These are phyloP conservation scores for Aporrectodea caliginosa DNA, from an alignment of 1,140 invertebrate genomes.

Conservation along the genomic window DNA sequence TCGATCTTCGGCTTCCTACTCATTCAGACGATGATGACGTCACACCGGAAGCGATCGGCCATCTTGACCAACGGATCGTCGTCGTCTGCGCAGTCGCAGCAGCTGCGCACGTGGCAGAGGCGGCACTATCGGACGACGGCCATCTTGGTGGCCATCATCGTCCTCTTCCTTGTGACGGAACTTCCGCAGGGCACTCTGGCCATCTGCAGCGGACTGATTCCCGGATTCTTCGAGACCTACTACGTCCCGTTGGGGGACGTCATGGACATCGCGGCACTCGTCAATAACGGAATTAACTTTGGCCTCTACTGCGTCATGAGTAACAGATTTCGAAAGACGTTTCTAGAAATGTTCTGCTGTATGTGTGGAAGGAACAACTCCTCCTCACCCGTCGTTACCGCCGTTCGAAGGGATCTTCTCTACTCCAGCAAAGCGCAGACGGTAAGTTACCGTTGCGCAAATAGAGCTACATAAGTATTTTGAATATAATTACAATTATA, in stretches of 20 bases:
- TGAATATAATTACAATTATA: background rate
- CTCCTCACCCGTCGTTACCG: background rate
- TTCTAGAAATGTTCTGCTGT: conserved; percentile 12
- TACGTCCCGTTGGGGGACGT: conserved; percentile 34
- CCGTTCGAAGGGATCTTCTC: background rate
- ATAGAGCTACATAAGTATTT: background rate
- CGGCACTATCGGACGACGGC: conserved; percentile 82
- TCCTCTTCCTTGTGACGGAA: conserved; percentile 81
- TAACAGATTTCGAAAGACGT: background rate
- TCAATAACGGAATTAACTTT: conserved; percentile 17
- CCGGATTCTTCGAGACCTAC: conserved; percentile 45
- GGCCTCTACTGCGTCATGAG: conserved; percentile 15
- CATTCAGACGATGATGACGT: conserved; percentile 44
- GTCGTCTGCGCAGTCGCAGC: conserved; percentile 37
- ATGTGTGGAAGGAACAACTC: background rate
- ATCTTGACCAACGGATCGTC: background rate
- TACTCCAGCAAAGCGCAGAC: background rate
- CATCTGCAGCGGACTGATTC: conserved; percentile 40
- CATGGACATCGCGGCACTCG: conserved; percentile 6
- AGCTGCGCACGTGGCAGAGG: conserved; percentile 36
- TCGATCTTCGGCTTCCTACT: conserved; percentile 55
- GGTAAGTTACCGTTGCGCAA: background rate
- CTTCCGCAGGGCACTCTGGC: conserved; percentile 64
- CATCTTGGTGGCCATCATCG: conserved; percentile 80
- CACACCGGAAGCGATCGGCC: conserved; percentile 4